phyloP scores from a whole-genome alignment of 2,888 invertebrate species.

The Syrista parreyssii region DNA sequence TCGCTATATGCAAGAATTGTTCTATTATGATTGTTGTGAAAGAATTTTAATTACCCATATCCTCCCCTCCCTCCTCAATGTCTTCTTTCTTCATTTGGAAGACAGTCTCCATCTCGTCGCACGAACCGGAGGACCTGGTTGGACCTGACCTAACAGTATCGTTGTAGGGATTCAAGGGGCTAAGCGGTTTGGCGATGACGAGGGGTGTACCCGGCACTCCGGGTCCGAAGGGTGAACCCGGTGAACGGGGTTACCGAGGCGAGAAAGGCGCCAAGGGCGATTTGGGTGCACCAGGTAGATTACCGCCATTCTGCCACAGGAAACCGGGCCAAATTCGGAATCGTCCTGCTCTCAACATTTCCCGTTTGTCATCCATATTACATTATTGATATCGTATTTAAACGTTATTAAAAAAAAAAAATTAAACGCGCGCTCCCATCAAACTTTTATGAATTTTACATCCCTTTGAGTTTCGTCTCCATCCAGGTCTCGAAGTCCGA shows the following conservation, averaged over 20 bases:
- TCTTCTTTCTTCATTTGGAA: not conserved
- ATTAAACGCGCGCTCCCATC: not conserved
- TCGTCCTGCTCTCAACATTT: not conserved
- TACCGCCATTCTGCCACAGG: conserved; percentile 27
- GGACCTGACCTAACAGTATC: conserved; percentile 59
- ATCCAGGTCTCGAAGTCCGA: conserved; percentile 26
- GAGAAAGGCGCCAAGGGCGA: conserved; percentile 73
- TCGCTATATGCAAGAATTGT: not conserved
- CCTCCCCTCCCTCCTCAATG: conserved; percentile 1
- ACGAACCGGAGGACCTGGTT: conserved; percentile 58
- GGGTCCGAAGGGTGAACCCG: conserved; percentile 70
- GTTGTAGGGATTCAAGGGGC: conserved; percentile 69
- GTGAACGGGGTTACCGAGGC: conserved; percentile 75
- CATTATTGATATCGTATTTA: not conserved
- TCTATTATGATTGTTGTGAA: not conserved
- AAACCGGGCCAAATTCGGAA: conserved; percentile 28
- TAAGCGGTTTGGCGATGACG: conserved; percentile 70
- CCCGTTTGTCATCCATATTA: not conserved
- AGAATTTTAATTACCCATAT: not conserved
- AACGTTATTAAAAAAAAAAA: not conserved
- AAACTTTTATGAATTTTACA: not conserved
- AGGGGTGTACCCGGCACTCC: conserved; percentile 74
- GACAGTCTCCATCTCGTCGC: conserved; percentile 7
- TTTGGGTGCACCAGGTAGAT: conserved; percentile 69
- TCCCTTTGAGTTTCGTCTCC: conserved; percentile 31